Conservation (phyloP, 2,888 invertebrate genomes). For the Rotaria sp. region DNA sequence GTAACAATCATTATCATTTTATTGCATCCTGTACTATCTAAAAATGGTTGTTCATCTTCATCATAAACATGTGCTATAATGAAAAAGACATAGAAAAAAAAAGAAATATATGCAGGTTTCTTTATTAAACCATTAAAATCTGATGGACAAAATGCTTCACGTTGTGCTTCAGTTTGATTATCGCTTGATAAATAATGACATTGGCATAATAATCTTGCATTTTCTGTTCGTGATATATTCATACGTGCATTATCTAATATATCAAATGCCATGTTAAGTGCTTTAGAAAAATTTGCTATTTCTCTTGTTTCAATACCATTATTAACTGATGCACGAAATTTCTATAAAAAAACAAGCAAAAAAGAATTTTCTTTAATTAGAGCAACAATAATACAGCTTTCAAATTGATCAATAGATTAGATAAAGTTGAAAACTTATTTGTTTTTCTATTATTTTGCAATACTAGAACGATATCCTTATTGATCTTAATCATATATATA, state of each 20-base stretch:
- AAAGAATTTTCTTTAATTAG: background rate
- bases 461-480: no score
- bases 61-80: background rate
- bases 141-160: background rate
- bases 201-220: conserved; percentile 22
- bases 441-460: no score
- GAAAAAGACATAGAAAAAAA: background rate
- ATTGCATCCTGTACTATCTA: conserved; percentile 66
- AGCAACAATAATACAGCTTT: no score
- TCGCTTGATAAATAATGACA: conserved; percentile 19
- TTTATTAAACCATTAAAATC: background rate
- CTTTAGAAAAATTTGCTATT: conserved; percentile 20
- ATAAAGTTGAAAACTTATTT: no score
- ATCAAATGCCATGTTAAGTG: background rate
- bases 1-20: conserved; percentile 96
- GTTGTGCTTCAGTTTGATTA: background rate
- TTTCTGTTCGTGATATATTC: conserved; percentile 7
- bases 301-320: background rate
- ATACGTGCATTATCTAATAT: background rate
- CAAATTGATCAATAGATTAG: background rate
- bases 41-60: background rate
- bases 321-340: conserved; percentile 5
- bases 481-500: no score
- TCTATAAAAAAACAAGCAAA: background rate
- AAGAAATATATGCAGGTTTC: background rate